These are phyloP conservation scores for Hydraecia micacea DNA, from an alignment of 2,888 invertebrate genomes.

Conservation along the genomic window DNA sequence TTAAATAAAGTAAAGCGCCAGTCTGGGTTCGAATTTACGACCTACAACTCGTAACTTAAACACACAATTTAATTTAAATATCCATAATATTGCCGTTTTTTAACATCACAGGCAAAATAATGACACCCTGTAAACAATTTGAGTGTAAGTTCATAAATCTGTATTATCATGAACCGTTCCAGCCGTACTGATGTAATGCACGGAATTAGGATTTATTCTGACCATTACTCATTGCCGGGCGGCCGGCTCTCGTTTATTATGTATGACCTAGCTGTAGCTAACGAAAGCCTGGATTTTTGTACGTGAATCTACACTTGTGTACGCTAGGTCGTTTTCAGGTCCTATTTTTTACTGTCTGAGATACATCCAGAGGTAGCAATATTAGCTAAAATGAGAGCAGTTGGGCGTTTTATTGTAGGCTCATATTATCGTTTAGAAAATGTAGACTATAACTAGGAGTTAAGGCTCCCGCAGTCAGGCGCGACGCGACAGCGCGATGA, in stretches of 20 bases:
- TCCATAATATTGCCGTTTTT: not conserved
- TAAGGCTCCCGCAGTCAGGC: not conserved
- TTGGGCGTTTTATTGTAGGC: not conserved
- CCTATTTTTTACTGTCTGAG: constrained; percentile 11
- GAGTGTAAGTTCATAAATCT: constrained; percentile 73
- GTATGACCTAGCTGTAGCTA: constrained; percentile 63
- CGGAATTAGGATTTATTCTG: constrained; percentile 79
- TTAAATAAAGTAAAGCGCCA: too few relatives aligned
- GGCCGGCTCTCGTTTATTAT: constrained; percentile 73
- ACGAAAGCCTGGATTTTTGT: constrained; percentile 58
- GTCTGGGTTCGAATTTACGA: too few relatives aligned
- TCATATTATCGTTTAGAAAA: not conserved
- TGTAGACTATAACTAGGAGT: not conserved
- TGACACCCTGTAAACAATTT: constrained; percentile 40
- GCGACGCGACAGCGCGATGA: not conserved
- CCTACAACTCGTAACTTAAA: not conserved
- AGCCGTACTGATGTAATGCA: constrained; percentile 74
- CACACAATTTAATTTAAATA: not conserved
- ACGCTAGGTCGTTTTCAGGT: constrained; percentile 1
- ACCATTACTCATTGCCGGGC: constrained; percentile 76
- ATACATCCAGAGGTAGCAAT: not conserved
- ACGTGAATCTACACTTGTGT: constrained; percentile 47
- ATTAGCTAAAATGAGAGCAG: not conserved
- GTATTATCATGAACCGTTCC: constrained; percentile 73
- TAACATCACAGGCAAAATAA: constrained; percentile 6